These are phyloP conservation scores for Montipora cactus DNA, from an alignment of 64 coral and sea anemone species.

Conservation along the genomic window DNA sequence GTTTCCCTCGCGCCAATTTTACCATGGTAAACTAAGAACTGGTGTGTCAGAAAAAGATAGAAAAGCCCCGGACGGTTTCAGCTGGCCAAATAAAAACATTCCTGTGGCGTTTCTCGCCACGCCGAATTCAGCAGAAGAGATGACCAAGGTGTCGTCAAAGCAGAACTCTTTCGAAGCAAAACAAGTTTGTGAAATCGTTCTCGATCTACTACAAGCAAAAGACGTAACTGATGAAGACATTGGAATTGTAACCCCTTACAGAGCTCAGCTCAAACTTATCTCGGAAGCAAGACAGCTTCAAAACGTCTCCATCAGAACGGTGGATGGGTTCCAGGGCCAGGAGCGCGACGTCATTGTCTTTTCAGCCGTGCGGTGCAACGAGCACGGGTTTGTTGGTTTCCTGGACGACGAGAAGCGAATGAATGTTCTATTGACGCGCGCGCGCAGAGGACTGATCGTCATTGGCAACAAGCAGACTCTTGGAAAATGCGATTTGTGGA, in stretches of 20 bases:
- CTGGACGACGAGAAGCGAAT: slow-evolving; percentile 80
- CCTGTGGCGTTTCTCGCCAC: slow-evolving; percentile 75
- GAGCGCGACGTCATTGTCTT: slow-evolving; percentile 92
- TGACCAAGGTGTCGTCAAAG: slow-evolving; percentile 51
- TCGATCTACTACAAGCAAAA: slow-evolving; percentile 39
- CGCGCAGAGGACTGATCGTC: slow-evolving; percentile 81
- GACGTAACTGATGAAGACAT: slow-evolving; percentile 44
- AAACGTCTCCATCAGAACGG: slow-evolving; percentile 71
- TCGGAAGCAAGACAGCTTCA: slow-evolving; percentile 35
- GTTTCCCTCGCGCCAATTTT: slow-evolving; percentile 82
- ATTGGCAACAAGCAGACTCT: slow-evolving; percentile 78
- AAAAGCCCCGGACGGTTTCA: slow-evolving; percentile 67
- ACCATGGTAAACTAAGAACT: slow-evolving; percentile 64
- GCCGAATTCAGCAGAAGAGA: slow-evolving; percentile 39
- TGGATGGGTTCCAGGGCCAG: slow-evolving; percentile 95
- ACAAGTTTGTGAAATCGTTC: slow-evolving; percentile 48
- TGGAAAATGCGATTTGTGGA: slow-evolving; percentile 61
- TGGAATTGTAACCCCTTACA: slow-evolving; percentile 73
- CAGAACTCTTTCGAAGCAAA: slow-evolving; percentile 60
- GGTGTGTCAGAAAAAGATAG: slow-evolving; percentile 42
- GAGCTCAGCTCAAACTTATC: slow-evolving; percentile 70
- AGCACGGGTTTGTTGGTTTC: slow-evolving; percentile 74
- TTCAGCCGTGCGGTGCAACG: slow-evolving; percentile 86
- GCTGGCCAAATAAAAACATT: slow-evolving; percentile 60
- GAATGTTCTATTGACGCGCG: slow-evolving; percentile 88